phyloP scores from a whole-genome alignment of 2,888 invertebrate genomes.

The Eulithis testata region DNA sequence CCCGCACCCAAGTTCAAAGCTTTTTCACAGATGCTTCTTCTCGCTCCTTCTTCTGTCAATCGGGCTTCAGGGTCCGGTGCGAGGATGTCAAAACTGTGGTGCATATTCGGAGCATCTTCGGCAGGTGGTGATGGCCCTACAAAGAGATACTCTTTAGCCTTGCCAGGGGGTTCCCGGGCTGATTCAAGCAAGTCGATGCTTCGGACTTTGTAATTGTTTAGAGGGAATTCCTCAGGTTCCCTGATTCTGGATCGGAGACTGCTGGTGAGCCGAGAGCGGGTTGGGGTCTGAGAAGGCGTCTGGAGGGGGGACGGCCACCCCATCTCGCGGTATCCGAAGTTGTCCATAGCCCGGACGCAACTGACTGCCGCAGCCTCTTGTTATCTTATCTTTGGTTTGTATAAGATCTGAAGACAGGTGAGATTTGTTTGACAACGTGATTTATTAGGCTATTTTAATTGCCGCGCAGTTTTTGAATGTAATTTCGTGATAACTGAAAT shows the following conservation, averaged over 20 bases:
- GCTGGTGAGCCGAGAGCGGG: conserved; percentile 62
- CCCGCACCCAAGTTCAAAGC: conserved; percentile 87
- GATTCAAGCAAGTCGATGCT: conserved; percentile 85
- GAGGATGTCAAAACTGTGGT: conserved; percentile 90
- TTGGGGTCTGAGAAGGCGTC: conserved; percentile 61
- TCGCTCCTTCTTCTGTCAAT: conserved; percentile 88
- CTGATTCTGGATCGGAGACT: conserved; percentile 76
- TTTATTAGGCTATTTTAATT: conserved; percentile 74
- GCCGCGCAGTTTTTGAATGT: conserved; percentile 53
- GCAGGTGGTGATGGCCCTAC: conserved; percentile 92
- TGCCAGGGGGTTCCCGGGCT: conserved; percentile 78
- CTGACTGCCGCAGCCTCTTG: conserved; percentile 53
- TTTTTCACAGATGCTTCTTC: conserved; percentile 88
- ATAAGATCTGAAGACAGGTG: conserved; percentile 60
- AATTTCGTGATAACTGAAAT: conserved; percentile 14
- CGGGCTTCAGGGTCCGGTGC: conserved; percentile 88
- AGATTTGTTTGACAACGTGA: conserved; percentile 67
- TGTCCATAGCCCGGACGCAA: conserved; percentile 81
- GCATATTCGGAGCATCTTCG: conserved; percentile 91
- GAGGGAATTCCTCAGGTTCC: conserved; percentile 83
- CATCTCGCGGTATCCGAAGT: conserved; percentile 86
- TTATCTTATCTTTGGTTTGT: conserved; percentile 78
- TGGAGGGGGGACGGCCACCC: conserved; percentile 77
- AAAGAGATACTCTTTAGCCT: conserved; percentile 89
- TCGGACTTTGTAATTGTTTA: conserved; percentile 72